Conservation (phyloP, 2,888 invertebrate species). For the Orchesella flavescens region DNA sequence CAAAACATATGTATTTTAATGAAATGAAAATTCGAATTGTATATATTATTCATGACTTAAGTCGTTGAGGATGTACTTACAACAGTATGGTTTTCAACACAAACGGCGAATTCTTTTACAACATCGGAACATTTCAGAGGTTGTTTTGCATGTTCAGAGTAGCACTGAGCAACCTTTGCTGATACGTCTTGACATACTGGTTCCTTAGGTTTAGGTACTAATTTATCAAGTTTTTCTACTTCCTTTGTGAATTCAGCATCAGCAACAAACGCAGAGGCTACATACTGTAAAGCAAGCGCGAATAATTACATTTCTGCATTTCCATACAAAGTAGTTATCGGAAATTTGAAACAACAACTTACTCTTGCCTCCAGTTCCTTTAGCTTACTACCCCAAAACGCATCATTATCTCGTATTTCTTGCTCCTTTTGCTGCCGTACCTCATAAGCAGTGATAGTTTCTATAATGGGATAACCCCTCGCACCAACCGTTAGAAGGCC, state of each 20-base stretch:
- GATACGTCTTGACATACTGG: conserved; percentile 67
- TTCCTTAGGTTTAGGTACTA: conserved; percentile 68
- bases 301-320: not conserved
- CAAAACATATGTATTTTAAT: not conserved
- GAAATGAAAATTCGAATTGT: not conserved
- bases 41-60: too few species aligned
- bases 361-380: conserved; percentile 70
- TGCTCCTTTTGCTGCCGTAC: conserved; percentile 69
- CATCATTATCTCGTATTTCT: conserved; percentile 70
- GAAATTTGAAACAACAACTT: conserved; percentile 15
- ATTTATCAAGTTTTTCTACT: conserved; percentile 68
- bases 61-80: too few species aligned
- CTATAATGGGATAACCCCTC: conserved; percentile 65
- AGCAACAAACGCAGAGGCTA: conserved; percentile 70
- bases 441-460: conserved; percentile 70
- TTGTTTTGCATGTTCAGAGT: conserved; percentile 66
- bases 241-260: conserved; percentile 69
- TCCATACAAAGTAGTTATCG: not conserved
- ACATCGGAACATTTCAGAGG: conserved; percentile 70
- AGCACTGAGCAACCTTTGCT: conserved; percentile 69
- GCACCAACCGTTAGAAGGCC: conserved; percentile 61
- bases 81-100: conserved; percentile 66
- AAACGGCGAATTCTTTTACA: conserved; percentile 69
- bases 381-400: conserved; percentile 67
- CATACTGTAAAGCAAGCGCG: conserved; percentile 65